These are phyloP conservation scores for Potorous gilbertii DNA, from an alignment of 2,797 vertebrate genomes.

Conservation along the genomic window DNA sequence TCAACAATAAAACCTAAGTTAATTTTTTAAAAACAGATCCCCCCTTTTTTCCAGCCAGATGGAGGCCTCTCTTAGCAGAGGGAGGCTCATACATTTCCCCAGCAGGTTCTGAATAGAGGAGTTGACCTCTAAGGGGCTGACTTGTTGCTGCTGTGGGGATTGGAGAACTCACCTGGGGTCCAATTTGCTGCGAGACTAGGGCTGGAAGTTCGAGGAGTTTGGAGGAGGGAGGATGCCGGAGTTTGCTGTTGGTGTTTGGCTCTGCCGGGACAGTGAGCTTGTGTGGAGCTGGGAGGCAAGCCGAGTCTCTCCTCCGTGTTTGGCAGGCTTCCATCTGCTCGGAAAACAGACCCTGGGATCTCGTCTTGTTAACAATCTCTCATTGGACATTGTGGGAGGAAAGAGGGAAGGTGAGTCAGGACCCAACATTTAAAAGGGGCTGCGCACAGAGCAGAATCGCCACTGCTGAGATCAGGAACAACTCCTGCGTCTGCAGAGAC, in stretches of 20 bases:
- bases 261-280: neutral
- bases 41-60: neutral
- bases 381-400: neutral
- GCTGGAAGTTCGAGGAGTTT: neutral
- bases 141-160: neutral
- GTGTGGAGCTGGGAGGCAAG: neutral
- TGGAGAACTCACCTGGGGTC: too few species aligned
- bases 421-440: neutral
- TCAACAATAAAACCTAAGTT: neutral
- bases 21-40: neutral
- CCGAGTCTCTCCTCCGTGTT: neutral
- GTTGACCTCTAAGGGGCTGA: neutral
- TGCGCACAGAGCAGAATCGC: constrained; percentile 65
- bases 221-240: neutral
- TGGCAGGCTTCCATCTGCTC: neutral
- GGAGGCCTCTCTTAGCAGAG: neutral
- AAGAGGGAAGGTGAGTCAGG: neutral
- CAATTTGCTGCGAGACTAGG: neutral
- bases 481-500: constrained; percentile 61
- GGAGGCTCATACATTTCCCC: neutral
- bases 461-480: constrained; percentile 21
- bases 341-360: neutral
- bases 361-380: constrained; percentile 5
- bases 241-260: neutral
- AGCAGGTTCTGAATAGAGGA: neutral